Evolutionary conservation across 2,888 invertebrate species (phyloP).

Genomic region (Cremastinae sp.): DNA sequence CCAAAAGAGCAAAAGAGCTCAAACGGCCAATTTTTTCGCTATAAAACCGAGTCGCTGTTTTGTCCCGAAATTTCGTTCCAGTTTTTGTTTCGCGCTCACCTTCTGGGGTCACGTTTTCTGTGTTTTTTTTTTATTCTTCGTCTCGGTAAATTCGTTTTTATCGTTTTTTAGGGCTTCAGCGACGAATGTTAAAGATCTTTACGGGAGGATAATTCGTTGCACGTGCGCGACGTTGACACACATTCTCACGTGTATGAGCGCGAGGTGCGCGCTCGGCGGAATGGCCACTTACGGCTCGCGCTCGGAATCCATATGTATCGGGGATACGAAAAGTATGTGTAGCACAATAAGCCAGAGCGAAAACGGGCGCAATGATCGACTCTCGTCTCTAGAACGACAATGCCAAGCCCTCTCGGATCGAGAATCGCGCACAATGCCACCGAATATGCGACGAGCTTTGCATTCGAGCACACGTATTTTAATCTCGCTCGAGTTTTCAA

Average conservation of each 20-base stretch:
- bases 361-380: slow-evolving; percentile 53
- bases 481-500: no score
- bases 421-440: no score
- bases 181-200: slow-evolving; percentile 3
- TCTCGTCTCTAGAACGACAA: slow-evolving; percentile 49
- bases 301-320: no score
- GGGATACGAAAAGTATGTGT: no score
- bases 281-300: no score
- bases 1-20: no score
- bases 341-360: slow-evolving; percentile 31
- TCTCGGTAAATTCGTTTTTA: background rate
- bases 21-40: no score
- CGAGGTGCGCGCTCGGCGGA: background rate
- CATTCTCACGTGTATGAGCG: background rate
- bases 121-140: background rate
- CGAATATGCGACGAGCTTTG: no score
- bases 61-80: no score
- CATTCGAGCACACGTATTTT: no score
- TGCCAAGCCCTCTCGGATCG: slow-evolving; percentile 17
- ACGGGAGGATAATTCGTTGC: slow-evolving; percentile 42
- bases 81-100: background rate
- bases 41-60: no score
- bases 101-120: background rate
- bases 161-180: background rate
- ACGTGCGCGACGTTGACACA: slow-evolving; percentile 46